A percentile compares a stretch with the other conserved stretches of the same genome.
These are phyloP conservation scores for Drosophila pseudotakahashii DNA, from an alignment of 2,888 invertebrate genomes.

Conservation along the genomic window DNA sequence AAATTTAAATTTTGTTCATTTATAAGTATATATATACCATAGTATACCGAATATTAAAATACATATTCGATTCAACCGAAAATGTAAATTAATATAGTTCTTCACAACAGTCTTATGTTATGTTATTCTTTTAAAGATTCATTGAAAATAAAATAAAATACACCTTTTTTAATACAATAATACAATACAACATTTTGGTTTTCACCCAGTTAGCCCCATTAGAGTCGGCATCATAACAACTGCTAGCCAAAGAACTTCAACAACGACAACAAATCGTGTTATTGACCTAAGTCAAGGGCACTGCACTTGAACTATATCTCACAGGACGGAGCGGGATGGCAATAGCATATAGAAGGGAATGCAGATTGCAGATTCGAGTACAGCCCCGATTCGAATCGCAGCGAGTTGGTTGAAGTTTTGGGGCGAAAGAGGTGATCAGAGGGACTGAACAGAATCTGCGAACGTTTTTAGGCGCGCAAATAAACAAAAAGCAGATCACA, in stretches of 20 bases:
- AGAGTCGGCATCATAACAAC: background rate
- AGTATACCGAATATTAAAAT: too few species aligned
- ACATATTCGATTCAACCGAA: too few species aligned
- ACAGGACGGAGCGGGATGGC: constrained; percentile 1
- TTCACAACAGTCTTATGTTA: background rate
- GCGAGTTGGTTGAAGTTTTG: constrained; percentile 7
- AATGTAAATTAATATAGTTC: too few species aligned
- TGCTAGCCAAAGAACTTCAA: background rate
- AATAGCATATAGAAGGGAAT: constrained; percentile 40
- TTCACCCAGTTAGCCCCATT: background rate
- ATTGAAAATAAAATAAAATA: background rate
- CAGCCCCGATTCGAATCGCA: constrained; percentile 40
- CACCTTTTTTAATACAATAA: background rate
- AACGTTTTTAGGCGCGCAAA: constrained; percentile 41
- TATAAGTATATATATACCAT: too few species aligned
- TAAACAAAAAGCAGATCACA: constrained; percentile 48
- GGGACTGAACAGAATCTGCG: constrained; percentile 19
- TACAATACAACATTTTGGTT: background rate
- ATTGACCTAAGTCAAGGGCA: constrained; percentile 84
- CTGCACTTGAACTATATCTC: constrained; percentile 68
- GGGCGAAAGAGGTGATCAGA: background rate
- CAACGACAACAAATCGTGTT: constrained; percentile 53
- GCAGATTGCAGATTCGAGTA: constrained; percentile 46
- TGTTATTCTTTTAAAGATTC: too few species aligned
- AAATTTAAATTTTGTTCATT: too few species aligned